Evolutionary conservation across 2,888 invertebrate species (phyloP).

Genomic region (Chymomyza procnemis): DNA sequence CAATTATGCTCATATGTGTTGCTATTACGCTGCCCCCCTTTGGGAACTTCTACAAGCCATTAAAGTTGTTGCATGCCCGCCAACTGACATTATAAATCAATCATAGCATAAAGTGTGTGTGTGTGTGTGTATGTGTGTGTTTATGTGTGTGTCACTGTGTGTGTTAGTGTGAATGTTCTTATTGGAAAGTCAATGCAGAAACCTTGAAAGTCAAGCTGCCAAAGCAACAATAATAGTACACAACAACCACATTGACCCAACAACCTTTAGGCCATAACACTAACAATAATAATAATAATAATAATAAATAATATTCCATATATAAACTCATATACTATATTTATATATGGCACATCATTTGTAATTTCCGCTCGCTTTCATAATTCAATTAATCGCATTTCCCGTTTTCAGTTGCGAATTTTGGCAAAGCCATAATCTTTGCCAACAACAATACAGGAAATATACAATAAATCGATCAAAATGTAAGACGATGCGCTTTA

Average conservation of each 20-base stretch:
- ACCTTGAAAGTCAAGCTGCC: constrained; percentile 49
- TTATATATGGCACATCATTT: constrained; percentile 68
- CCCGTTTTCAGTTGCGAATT: constrained; percentile 37
- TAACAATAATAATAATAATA: not conserved
- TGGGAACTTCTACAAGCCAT: constrained; percentile 44
- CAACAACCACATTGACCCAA: not conserved
- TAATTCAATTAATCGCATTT: constrained; percentile 67
- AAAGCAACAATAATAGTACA: not conserved
- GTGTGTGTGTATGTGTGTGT: constrained; percentile 1
- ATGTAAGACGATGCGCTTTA: constrained; percentile 7
- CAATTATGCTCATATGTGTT: constrained; percentile 64
- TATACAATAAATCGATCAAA: constrained; percentile 21
- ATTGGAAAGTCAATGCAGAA: constrained; percentile 63
- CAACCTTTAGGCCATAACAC: constrained; percentile 1
- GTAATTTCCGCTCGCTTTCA: constrained; percentile 62
- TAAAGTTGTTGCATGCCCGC: constrained; percentile 6
- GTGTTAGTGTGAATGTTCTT: constrained; percentile 44
- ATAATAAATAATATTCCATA: not conserved
- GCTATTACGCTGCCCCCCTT: constrained; percentile 9
- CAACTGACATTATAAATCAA: constrained; percentile 67
- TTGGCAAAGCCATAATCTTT: not conserved
- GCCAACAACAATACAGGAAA: not conserved
- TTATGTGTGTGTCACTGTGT: constrained; percentile 19
- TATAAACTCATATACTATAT: not conserved
- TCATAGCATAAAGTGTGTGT: constrained; percentile 41